Evolutionary conservation across 2,113 vertebrate genomes (phyloP), one percentile per base, ranked within the genome.

Genomic region (Chlorocebus sabaeus): DNA sequence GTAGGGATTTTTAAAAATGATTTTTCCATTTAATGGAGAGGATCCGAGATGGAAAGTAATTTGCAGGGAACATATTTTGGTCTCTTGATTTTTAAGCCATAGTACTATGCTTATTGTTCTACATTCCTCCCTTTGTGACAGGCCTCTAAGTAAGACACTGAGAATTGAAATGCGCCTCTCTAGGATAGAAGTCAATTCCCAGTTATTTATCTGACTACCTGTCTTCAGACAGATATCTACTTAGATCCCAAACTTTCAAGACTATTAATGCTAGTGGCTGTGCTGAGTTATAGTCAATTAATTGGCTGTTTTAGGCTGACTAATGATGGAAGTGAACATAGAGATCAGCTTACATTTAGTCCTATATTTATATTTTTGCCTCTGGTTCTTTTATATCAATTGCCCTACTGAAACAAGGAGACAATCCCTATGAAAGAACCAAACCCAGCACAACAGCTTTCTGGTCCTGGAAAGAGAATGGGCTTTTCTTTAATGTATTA

Each of bases 301-400:
- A 67, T 30, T 80, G 90, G 67, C 50, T 75, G 38, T 61, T 95
- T 96, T 85, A 85, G 68, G 55, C 27, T 96, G 59, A 89, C 32
- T 83, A 97, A 72, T 57, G 89, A 95, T 43, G 18, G 25, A 85
- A 91, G 30, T 73, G 40, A 93, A 95, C 12, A 61, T 17, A 59
- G 6, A 93, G 32, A 89, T 89, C 79, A 92, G 89, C 18, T 96
- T 67, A 90, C 22, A 81, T 90, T 94, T 89, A 91, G 70, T 90
- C 30, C 70, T 72, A 92, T 90, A 80, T 87, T 84, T 95, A 9
- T 76, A 68, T 48, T 89, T 92, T 96, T 94, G 84, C 10, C 81
- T 90, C 76, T n/a, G 1, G 45, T 75, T 87, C 52, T 87, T 95
- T 89, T 73, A 91, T 92, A 89, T 93, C 64, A 82, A 52, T 57